Evolutionary conservation across 2,888 invertebrate genomes (phyloP).

Genomic region (Diaphora mendica): DNA sequence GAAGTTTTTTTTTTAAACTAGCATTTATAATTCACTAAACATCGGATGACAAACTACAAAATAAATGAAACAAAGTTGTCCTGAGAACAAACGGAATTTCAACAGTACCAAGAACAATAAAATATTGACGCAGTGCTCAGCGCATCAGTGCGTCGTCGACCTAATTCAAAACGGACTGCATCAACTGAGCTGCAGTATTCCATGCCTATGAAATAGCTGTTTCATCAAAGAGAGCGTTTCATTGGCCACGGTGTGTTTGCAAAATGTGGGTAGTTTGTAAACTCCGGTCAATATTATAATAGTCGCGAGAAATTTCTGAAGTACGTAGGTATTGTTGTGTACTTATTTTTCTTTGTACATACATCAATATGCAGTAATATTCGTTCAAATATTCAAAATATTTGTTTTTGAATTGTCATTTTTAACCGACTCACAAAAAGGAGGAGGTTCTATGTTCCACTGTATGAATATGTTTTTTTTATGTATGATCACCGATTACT

Average conservation of each 20-base stretch:
- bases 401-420: neutral
- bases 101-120: slow-evolving; percentile 25
- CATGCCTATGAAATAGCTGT: slow-evolving; percentile 18
- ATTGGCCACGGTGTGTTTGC: slow-evolving; percentile 16
- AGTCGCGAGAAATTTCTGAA: neutral
- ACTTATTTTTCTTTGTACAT: neutral
- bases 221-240: slow-evolving; percentile 16
- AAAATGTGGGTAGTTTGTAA: slow-evolving; percentile 13
- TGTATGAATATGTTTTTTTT: too few relatives aligned
- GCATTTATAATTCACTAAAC: neutral
- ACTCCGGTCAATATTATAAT: neutral
- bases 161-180: slow-evolving; percentile 32
- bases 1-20: too few relatives aligned
- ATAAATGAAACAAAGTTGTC: slow-evolving; percentile 17
- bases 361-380: neutral
- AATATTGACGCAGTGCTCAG: slow-evolving; percentile 21
- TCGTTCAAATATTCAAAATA: too few relatives aligned
- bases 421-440: too few relatives aligned
- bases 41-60: slow-evolving; percentile 7
- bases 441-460: too few relatives aligned
- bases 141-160: slow-evolving; percentile 26
- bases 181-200: slow-evolving; percentile 26
- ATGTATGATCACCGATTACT: too few relatives aligned
- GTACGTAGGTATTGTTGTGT: neutral
- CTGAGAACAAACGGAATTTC: slow-evolving; percentile 8